Evolutionary conservation across 2,888 invertebrate species (phyloP), one percentile per base, ranked within the genome.

Genomic region (Catocala fraxini): DNA sequence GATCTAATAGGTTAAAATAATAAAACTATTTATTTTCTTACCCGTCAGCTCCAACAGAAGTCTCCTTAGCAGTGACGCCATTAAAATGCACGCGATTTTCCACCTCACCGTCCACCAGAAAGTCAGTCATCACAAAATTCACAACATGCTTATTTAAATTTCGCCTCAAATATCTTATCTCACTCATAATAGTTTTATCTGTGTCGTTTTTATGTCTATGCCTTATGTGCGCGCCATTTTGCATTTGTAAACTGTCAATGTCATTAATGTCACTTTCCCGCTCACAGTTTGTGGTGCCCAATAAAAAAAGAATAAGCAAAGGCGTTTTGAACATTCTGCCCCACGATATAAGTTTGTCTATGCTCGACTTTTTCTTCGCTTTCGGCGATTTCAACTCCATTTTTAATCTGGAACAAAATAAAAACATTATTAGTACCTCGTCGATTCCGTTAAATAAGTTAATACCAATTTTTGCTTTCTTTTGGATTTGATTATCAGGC

Each of bases 21-120:
- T 25, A 25, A 25, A 25, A 25, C 25, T 25, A 25, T 25, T 25
- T 3, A 25, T 25, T 25, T 25, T 25, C 95, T 95, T 81, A 95
- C 96, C 95, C 94, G 70, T 94, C 89, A 61, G 75, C 79, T 5
- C 92, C 94, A 48, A 96, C 95, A 51, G 94, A 95, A 0, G 96
- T 96, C 85, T 97, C 96, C 82, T 96, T 96, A 45, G 96, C 96
- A 11, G 95, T 95, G 45, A 96, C 88, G 6, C 96, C 96, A 66
- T 95, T 94, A 78, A 88, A 96, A 83, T 95, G 95, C 59, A 97
- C 92, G 58, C 96, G 88, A 11, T 95, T 95, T 83, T 97, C 97
- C 70, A 95, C 89, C 82, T 97, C 97, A 4, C 97, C 97, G 82
- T 97, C 97, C 59, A 95, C 85, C 63, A 97, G 89, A 55, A 92